A percentile compares a stretch with the other conserved stretches of the same genome.
phyloP scores from a whole-genome alignment of 2,888 invertebrate genomes.

The Caenorhabditis japonica region DNA sequence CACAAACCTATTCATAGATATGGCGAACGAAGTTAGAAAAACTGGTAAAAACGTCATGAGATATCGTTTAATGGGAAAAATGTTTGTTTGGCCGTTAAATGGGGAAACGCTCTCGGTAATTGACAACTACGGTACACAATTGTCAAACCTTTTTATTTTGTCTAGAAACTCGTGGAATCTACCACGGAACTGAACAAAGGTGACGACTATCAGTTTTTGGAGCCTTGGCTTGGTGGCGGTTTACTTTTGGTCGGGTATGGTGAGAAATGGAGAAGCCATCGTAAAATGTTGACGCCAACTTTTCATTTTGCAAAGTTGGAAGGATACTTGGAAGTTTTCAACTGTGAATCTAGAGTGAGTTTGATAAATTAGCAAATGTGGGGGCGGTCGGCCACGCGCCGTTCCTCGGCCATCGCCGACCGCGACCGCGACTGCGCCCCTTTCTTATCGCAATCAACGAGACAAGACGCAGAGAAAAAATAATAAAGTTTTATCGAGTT shows the following conservation, averaged over 20 bases:
- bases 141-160: not conserved
- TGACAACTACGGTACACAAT: not conserved
- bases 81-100: slow-evolving; percentile 34
- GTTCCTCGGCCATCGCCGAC: too few relatives aligned
- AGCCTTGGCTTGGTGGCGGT: slow-evolving; percentile 79
- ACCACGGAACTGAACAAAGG: slow-evolving; percentile 77
- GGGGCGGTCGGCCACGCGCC: too few relatives aligned
- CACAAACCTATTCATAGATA: slow-evolving; percentile 16
- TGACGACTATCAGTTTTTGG: slow-evolving; percentile 78
- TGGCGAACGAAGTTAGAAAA: slow-evolving; percentile 12
- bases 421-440: too few relatives aligned
- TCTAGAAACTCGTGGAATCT: slow-evolving; percentile 70
- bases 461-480: too few relatives aligned
- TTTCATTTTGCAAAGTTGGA: slow-evolving; percentile 80
- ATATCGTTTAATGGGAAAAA: slow-evolving; percentile 20
- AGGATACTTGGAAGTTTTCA: slow-evolving; percentile 72
- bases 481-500: too few relatives aligned
- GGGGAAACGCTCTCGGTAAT: slow-evolving; percentile 28
- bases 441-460: too few relatives aligned
- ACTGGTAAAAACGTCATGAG: slow-evolving; percentile 17
- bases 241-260: slow-evolving; percentile 24
- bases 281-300: slow-evolving; percentile 80
- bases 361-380: too few relatives aligned
- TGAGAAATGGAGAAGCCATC: slow-evolving; percentile 78
- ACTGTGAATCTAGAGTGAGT: slow-evolving; percentile 24